Conservation (phyloP, 2,797 vertebrate species). For the Limnodromus scolopaceus region DNA sequence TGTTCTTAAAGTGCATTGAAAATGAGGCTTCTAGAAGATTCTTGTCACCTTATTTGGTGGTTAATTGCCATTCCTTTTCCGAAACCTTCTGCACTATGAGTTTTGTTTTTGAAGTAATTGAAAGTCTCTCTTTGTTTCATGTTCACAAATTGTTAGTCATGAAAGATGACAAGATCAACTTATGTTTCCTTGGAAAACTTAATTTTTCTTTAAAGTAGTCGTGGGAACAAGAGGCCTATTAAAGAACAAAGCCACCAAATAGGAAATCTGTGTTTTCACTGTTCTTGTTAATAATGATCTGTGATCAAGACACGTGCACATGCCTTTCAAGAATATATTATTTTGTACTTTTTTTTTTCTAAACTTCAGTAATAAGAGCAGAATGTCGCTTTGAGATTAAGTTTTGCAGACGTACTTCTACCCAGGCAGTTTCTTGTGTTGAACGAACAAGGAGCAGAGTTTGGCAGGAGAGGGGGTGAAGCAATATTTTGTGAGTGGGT, state of each 20-base stretch:
- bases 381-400: slow-evolving; percentile 24
- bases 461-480: not conserved
- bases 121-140: slow-evolving; percentile 76
- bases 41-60: slow-evolving; percentile 71
- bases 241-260: slow-evolving; percentile 74
- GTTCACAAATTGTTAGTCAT: slow-evolving; percentile 74
- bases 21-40: slow-evolving; percentile 63
- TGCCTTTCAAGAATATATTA: slow-evolving; percentile 71
- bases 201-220: slow-evolving; percentile 70
- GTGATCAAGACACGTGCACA: slow-evolving; percentile 63
- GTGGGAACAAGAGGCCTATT: slow-evolving; percentile 73
- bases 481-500: not conserved
- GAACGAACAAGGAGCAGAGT: not conserved
- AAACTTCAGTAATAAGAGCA: slow-evolving; percentile 25
- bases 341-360: slow-evolving; percentile 42
- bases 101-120: slow-evolving; percentile 75
- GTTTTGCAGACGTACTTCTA: not conserved
- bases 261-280: slow-evolving; percentile 59
- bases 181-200: slow-evolving; percentile 72
- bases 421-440: not conserved
- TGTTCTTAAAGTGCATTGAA: slow-evolving; percentile 45
- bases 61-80: slow-evolving; percentile 74
- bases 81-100: slow-evolving; percentile 56
- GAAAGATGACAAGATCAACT: slow-evolving; percentile 75
- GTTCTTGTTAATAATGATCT: slow-evolving; percentile 70